Evolutionary conservation across 1,140 invertebrate species (phyloP).

Genomic region (Hyles vespertilio): DNA sequence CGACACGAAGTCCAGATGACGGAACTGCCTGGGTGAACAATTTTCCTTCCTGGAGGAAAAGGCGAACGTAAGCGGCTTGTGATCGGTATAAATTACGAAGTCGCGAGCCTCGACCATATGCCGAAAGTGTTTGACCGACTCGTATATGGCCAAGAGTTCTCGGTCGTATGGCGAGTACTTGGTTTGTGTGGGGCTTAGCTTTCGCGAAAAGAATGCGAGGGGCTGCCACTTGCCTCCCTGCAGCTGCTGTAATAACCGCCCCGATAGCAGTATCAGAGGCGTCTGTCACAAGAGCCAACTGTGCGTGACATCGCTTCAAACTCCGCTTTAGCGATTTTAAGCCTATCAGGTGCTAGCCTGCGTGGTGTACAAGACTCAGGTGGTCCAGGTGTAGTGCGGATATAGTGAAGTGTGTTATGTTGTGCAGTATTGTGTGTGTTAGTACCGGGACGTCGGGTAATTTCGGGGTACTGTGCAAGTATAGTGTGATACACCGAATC

Average conservation of each 20-base stretch:
- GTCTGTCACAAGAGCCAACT: conserved; percentile 26
- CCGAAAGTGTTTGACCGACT: conserved; percentile 19
- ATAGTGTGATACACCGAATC: not conserved
- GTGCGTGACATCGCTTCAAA: not conserved
- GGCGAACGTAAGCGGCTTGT: not conserved
- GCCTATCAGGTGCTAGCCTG: conserved; percentile 10
- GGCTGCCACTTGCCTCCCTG: conserved; percentile 24
- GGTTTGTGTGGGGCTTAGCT: conserved; percentile 14
- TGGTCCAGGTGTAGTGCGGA: conserved; percentile 10
- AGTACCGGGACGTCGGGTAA: conserved; percentile 1
- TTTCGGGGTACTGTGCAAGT: not conserved
- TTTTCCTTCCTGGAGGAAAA: too few relatives aligned
- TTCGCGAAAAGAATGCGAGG: conserved; percentile 18
- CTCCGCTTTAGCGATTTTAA: conserved; percentile 1
- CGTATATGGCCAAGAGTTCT: conserved; percentile 24
- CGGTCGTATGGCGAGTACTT: conserved; percentile 23
- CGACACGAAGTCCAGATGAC: too few relatives aligned
- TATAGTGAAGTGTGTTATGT: not conserved
- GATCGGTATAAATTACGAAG: conserved; percentile 19
- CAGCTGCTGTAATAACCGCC: conserved; percentile 41
- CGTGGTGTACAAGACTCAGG: conserved; percentile 11
- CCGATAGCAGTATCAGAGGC: conserved; percentile 52
- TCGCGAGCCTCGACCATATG: conserved; percentile 30
- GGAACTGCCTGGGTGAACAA: too few relatives aligned
- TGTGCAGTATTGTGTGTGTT: not conserved